Evolutionary conservation across 2,888 invertebrate genomes (phyloP).

Genomic region (Nematopogon swammerdamellus): DNA sequence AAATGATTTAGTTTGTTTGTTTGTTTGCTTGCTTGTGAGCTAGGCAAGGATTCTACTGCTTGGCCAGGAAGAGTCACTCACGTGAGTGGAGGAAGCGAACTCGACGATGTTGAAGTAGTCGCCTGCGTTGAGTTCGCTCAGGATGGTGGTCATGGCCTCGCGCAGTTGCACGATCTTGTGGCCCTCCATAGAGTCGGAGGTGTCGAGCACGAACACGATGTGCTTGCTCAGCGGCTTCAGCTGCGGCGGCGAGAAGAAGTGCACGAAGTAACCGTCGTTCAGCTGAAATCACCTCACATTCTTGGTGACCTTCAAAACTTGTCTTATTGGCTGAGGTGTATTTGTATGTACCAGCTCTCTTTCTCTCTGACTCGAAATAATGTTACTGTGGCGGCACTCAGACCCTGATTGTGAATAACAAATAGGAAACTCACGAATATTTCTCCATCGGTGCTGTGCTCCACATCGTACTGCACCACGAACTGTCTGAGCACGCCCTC

Average conservation of each 20-base stretch:
- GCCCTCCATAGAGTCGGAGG: slow-evolving; percentile 72
- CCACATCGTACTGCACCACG: slow-evolving; percentile 67
- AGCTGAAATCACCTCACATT: slow-evolving; percentile 50
- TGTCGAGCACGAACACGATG: slow-evolving; percentile 71
- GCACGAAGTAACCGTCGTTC: slow-evolving; percentile 71
- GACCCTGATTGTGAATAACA: too few species aligned
- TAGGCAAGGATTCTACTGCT: too few species aligned
- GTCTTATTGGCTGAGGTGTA: too few species aligned
- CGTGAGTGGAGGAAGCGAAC: slow-evolving; percentile 55
- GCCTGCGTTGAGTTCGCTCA: slow-evolving; percentile 57
- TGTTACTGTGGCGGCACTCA: too few species aligned
- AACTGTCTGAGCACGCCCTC: slow-evolving; percentile 64
- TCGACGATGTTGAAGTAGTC: slow-evolving; percentile 69
- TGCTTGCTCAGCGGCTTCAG: slow-evolving; percentile 60
- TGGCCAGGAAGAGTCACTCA: slow-evolving; percentile 8
- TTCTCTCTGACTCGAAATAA: too few species aligned
- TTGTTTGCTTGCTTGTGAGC: too few species aligned
- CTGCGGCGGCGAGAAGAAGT: slow-evolving; percentile 66
- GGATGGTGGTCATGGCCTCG: slow-evolving; percentile 65
- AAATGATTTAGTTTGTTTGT: too few species aligned
- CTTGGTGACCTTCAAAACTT: too few species aligned
- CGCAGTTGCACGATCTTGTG: slow-evolving; percentile 63
- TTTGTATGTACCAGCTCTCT: too few species aligned
- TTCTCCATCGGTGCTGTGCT: slow-evolving; percentile 57
- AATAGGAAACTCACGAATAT: slow-evolving; percentile 48